These are phyloP conservation scores for Aplysina aerophoba DNA, from an alignment of 37 sponge, comb jelly and placozoan genomes.

Conservation along the genomic window DNA sequence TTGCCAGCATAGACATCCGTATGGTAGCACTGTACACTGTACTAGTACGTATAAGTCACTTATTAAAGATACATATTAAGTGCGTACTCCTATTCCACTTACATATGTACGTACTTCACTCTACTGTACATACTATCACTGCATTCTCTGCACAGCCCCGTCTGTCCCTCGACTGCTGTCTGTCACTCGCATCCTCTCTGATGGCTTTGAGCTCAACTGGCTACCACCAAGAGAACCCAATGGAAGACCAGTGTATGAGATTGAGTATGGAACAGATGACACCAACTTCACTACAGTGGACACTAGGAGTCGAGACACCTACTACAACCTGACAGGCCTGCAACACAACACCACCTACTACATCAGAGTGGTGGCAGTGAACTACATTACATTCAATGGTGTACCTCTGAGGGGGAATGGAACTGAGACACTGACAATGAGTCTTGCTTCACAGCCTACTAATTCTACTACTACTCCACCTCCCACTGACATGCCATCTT, in stretches of 20 bases:
- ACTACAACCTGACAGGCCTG: conserved; percentile 35
- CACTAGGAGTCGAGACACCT: conserved; percentile 8
- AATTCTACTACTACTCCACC: too few relatives aligned
- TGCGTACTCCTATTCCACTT: too few relatives aligned
- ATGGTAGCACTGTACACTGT: too few relatives aligned
- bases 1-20: too few relatives aligned
- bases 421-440: too few relatives aligned
- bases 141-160: conserved; percentile 1
- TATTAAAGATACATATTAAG: too few relatives aligned
- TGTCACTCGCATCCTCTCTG: conserved; percentile 15
- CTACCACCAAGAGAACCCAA: conserved; percentile 30
- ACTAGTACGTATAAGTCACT: too few relatives aligned
- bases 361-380: conserved; percentile 34
- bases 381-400: neutral
- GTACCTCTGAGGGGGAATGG: neutral
- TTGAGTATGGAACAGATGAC: conserved; percentile 24
- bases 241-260: neutral
- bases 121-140: too few relatives aligned
- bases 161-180: neutral
- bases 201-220: conserved; percentile 38
- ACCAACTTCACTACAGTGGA: conserved; percentile 12
- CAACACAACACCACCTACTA: conserved; percentile 13
- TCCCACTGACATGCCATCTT: too few relatives aligned
- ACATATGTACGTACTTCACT: too few relatives aligned
- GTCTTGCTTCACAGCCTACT: too few relatives aligned